These are phyloP conservation scores for Nicator chloris DNA, from an alignment of 2,113 vertebrate species.

Conservation along the genomic window DNA sequence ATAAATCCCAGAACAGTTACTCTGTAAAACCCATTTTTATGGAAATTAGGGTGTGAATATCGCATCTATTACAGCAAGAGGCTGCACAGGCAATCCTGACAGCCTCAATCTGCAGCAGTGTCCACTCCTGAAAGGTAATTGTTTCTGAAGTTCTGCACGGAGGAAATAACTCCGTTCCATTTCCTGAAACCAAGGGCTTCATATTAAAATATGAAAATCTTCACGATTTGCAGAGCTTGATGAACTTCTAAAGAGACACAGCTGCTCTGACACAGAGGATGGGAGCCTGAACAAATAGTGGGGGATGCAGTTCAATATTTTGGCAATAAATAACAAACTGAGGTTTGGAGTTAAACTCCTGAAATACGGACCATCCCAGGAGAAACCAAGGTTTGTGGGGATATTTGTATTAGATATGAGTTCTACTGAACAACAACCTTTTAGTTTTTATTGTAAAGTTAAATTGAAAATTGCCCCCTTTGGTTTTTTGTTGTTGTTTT, in stretches of 20 bases:
- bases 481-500: neutral
- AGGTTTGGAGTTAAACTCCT: neutral
- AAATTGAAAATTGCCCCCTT: neutral
- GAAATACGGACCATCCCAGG: neutral
- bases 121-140: conserved; percentile 27
- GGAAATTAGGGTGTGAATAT: conserved; percentile 66
- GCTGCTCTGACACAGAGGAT: neutral
- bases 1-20: conserved; percentile 65
- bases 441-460: neutral
- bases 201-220: neutral
- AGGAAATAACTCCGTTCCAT: neutral
- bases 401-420: neutral
- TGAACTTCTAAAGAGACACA: neutral
- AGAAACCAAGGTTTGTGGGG: neutral
- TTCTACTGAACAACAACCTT: neutral
- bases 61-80: conserved; percentile 44
- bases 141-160: neutral
- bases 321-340: neutral
- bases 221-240: conserved; percentile 1
- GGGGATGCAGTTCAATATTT: neutral
- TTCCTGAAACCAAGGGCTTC: neutral
- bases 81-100: conserved; percentile 33
- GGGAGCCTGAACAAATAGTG: neutral
- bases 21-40: conserved; percentile 71
- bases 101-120: conserved; percentile 30